These are phyloP conservation scores for Apteryx mantelli DNA, from an alignment of 2,113 vertebrate genomes.

Conservation along the genomic window DNA sequence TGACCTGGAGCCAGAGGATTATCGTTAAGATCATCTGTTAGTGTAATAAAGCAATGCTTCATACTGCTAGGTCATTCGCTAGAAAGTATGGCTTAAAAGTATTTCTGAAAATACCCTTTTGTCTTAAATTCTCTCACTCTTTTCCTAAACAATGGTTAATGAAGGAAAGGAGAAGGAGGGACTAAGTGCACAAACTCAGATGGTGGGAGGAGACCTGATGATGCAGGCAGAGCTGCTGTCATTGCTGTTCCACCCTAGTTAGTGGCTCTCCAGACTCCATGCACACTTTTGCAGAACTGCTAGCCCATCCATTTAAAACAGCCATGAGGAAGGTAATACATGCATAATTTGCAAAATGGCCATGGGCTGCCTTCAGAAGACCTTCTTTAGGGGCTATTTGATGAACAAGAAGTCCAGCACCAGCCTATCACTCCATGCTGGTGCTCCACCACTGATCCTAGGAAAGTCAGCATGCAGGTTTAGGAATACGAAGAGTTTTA, in stretches of 20 bases:
- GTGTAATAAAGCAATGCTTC: not conserved
- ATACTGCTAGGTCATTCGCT: not conserved
- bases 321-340: not conserved
- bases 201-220: not conserved
- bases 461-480: not conserved
- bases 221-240: not conserved
- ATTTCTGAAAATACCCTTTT: not conserved
- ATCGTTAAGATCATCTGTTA: not conserved
- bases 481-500: not conserved
- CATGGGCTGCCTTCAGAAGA: not conserved
- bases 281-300: not conserved
- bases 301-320: not conserved
- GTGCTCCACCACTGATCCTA: fast-evolving
- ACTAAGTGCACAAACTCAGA: not conserved
- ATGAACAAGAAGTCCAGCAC: not conserved
- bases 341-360: not conserved
- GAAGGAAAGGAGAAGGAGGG: not conserved
- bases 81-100: not conserved
- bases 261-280: not conserved
- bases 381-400: not conserved
- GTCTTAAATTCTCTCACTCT: not conserved
- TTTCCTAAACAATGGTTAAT: not conserved
- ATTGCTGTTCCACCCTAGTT: not conserved
- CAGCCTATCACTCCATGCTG: too few species aligned
- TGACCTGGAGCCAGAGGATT: not conserved